phyloP scores from a whole-genome alignment of 1,140 invertebrate species.

The Zaprionus lachaisei region DNA sequence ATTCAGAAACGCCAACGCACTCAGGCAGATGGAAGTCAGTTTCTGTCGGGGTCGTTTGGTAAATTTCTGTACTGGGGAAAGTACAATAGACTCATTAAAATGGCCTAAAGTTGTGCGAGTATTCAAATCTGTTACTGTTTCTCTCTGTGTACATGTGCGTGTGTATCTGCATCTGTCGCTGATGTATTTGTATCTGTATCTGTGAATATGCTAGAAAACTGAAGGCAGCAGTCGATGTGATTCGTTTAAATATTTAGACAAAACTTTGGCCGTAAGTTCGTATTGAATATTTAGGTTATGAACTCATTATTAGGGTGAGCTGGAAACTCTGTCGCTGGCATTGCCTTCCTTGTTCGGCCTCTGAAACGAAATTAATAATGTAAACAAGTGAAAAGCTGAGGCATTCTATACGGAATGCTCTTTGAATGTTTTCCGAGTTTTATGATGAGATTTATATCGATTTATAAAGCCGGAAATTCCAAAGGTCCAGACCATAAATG shows the following conservation, averaged over 20 bases:
- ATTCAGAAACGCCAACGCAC: slow-evolving; percentile 28
- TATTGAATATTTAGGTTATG: slow-evolving; percentile 57
- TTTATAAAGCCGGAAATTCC: slow-evolving; percentile 56
- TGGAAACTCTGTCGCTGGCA: slow-evolving; percentile 12
- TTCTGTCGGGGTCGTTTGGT: slow-evolving; percentile 9
- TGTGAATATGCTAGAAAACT: slow-evolving; percentile 9
- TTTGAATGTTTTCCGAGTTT: slow-evolving; percentile 49
- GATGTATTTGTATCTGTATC: not conserved
- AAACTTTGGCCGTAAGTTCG: slow-evolving; percentile 57
- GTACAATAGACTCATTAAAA: slow-evolving; percentile 49
- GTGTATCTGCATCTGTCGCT: slow-evolving; percentile 3
- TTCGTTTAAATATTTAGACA: slow-evolving; percentile 75
- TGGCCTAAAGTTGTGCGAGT: slow-evolving; percentile 21
- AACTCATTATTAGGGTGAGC: slow-evolving; percentile 51
- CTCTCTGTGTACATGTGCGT: not conserved
- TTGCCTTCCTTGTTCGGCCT: not conserved
- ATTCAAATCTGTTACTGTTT: slow-evolving; percentile 11
- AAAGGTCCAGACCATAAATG: slow-evolving; percentile 20
- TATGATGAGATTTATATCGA: slow-evolving; percentile 60
- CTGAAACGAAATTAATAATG: slow-evolving; percentile 43
- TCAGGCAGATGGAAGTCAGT: slow-evolving; percentile 31
- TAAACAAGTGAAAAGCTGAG: slow-evolving; percentile 48
- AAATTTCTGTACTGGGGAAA: slow-evolving; percentile 12
- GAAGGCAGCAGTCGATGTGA: not conserved
- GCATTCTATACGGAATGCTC: slow-evolving; percentile 35